Base-by-base conservation (phyloP, 2,888 invertebrate species). In the Neocrepidodera transversa region DNA sequence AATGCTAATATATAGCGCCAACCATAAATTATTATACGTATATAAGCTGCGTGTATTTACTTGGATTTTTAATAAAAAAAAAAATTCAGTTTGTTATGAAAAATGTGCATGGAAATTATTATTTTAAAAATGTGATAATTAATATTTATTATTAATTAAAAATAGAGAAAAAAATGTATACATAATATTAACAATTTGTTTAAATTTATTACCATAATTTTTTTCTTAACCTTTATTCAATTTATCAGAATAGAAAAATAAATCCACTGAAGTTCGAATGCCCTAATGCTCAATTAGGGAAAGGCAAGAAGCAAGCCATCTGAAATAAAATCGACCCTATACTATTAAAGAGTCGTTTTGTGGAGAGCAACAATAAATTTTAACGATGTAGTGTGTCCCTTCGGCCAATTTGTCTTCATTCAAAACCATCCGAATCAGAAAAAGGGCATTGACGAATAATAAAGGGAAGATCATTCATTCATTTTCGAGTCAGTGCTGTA, bases 371-470 rank as follows among this genome's bases (percentile, higher is more conserved):
- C 73, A 73, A 73, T 73, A 70, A 71, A 72, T 68, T 65, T 68
- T 73, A 72, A 73, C 71, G 70, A 71, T 61, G 66, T 58, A 60
- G 63, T 56, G 62, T 54, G 65, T 64, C 69, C 64, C 68, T 64
- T 63, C 65, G 65, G 71, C 71, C 72, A 73, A 73, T 73, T 73
- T 71, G 58, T 53, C 66, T 72, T 71, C 71, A 73, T 73, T 73
- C 68, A 73, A 66, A 70, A 69, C 65, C 70, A 68, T 64, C 65
- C 65, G 61, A 53, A 47, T 58, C 53, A 55, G 55, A 23, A 60
- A 66, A 67, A 66, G 68, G 68, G 66, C 68, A 63, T 62, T 67
- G 62, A 59, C 58, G 62, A 61, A 57, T 61, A n/a, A n/a, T n/a
- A 23, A 30, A 35, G 18, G 38, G 45, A 18, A 30, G 11, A 51